A percentile compares a stretch with the other conserved stretches of the same genome.
Conservation (phyloP, 2,113 vertebrate genomes). For the Rhea americana region DNA sequence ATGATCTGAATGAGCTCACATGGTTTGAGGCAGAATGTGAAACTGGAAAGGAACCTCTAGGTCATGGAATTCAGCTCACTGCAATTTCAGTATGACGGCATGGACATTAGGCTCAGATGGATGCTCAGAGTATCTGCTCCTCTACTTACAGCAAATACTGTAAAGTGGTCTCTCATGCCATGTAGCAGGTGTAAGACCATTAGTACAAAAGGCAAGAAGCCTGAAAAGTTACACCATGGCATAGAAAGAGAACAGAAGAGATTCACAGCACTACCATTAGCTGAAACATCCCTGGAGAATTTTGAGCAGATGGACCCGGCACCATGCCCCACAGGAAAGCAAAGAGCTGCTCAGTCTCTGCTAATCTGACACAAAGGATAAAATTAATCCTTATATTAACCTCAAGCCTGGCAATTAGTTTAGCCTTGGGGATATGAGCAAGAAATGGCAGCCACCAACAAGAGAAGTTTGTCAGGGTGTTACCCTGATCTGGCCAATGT, state of each 20-base stretch:
- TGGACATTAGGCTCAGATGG: not conserved
- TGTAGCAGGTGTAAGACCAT: not conserved
- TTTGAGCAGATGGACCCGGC: constrained; percentile 17
- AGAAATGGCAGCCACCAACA: not conserved
- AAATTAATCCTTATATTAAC: constrained; percentile 26
- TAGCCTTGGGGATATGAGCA: not conserved
- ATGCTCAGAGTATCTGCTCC: not conserved
- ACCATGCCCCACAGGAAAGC: not conserved
- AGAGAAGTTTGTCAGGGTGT: not conserved
- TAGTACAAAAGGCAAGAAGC: not conserved
- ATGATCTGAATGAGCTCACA: accelerated
- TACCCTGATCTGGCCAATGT: not conserved
- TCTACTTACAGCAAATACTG: not conserved
- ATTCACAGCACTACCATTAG: not conserved
- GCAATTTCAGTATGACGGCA: accelerated
- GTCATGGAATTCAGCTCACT: not conserved
- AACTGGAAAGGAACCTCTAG: not conserved
- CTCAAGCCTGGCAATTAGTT: not conserved
- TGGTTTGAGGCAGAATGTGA: not conserved
- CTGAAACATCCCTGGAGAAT: constrained; percentile 15
- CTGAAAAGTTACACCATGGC: not conserved
- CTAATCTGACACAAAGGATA: not conserved
- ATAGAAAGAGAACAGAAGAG: not conserved
- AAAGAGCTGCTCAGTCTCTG: constrained; percentile 13
- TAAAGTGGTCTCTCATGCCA: not conserved